phyloP scores from a whole-genome alignment of 2,797 vertebrate species.

The Centroberyx gerrardi region DNA sequence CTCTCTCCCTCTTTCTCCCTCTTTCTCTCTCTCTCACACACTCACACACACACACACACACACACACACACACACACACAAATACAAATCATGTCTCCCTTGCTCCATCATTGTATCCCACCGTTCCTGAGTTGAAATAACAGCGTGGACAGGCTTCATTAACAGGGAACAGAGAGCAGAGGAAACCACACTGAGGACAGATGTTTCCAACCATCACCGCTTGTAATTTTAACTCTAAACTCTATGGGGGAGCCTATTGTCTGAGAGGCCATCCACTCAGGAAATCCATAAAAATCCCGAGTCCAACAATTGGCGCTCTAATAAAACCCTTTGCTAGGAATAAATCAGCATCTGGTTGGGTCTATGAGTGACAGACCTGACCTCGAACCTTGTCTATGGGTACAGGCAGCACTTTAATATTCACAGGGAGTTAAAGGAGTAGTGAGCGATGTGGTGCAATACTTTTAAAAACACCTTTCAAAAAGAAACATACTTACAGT shows the following conservation, averaged over 20 bases:
- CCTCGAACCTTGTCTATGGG: not conserved
- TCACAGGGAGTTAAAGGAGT: too few relatives aligned
- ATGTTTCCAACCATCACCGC: constrained; percentile 67
- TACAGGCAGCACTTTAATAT: too few relatives aligned
- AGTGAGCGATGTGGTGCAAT: too few relatives aligned
- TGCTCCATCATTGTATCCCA: constrained; percentile 1
- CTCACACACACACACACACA: constrained; percentile 7
- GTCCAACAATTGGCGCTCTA: constrained; percentile 16
- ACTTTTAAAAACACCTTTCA: too few relatives aligned
- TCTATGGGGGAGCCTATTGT: constrained; percentile 34
- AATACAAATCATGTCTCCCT: not conserved
- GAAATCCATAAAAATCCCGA: constrained; percentile 43
- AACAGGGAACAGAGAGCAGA: constrained; percentile 68
- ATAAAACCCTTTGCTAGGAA: constrained; percentile 23
- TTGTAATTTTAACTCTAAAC: constrained; percentile 40
- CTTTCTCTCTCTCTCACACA: constrained; percentile 2
- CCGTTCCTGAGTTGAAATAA: constrained; percentile 67
- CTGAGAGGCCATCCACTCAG: constrained; percentile 32
- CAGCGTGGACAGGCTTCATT: constrained; percentile 74
- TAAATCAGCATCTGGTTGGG: not conserved
- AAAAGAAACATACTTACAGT: too few relatives aligned
- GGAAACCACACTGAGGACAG: constrained; percentile 60
- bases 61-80: constrained; percentile 24
- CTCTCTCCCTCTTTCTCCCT: not conserved
- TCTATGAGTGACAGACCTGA: constrained; percentile 1